Evolutionary conservation across 2,113 vertebrate species (phyloP), one percentile per base, ranked within the genome.

Genomic region (Lophochroa leadbeateri): DNA sequence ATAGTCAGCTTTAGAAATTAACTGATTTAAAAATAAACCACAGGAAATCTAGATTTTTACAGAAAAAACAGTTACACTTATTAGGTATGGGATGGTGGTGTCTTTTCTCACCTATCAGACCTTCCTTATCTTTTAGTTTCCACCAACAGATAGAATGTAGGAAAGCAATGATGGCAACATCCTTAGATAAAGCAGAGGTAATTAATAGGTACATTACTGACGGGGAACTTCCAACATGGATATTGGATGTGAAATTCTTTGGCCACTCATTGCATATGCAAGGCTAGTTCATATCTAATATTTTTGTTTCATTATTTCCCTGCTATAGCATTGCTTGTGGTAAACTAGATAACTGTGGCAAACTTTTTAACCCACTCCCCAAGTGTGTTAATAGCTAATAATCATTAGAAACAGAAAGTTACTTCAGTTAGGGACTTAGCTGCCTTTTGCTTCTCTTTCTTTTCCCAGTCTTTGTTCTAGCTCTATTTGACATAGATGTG

Each of bases 41-140:
- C 7, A 20, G 6, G 11, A 78, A 53, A 67, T 31, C 23, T 49
- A n/a, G 81, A 18, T 43, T 70, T 82, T 92, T 74, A 44, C 14
- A 44, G 41, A 61, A 88, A 77, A 86, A 83, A 3, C 29, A 27
- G 9, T 60, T 23, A 8, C 8, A 37, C 15, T 4, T 14, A 17
- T 2, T 1, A 11, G 2, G 2, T 33, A 25, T 9, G 9, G 15
- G 2, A 3, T 81, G 10, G 13, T 74, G 3, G 3, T 69, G 10
- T n/a, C 5, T 83, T 77, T 72, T 74, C 24, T 83, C 52, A 35
- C 0, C 4, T 50, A 6, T 47, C 7, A 85, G 25, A 41, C 9
- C 2, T 68, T 58, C 29, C 5, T 7, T 14, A 2, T 64, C 25
- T 92, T 75, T 58, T 35, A 10, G 33, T 74, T 72, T 86, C 21